A percentile compares a stretch with the other conserved stretches of the same genome.
phyloP scores from a whole-genome alignment of 2,888 invertebrate genomes.

The Boloria selene region DNA sequence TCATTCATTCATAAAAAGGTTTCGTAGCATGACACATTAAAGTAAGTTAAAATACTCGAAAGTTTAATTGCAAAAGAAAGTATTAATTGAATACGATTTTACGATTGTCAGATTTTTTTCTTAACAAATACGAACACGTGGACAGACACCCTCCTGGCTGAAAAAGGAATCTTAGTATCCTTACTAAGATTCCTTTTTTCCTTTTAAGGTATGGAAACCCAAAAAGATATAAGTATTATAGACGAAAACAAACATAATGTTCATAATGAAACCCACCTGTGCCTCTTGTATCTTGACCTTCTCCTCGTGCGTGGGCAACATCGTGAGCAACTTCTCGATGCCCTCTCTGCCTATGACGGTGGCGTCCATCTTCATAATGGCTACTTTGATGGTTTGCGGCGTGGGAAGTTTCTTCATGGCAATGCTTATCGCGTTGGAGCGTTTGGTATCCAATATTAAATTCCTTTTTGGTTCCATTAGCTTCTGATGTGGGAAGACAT shows the following conservation, averaged over 20 bases:
- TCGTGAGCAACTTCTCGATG: conserved; percentile 97
- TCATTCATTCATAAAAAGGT: too few relatives aligned
- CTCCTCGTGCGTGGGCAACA: conserved; percentile 99
- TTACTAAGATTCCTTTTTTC: too few relatives aligned
- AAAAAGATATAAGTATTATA: too few relatives aligned
- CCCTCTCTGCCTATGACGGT: conserved; percentile 99
- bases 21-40: too few relatives aligned
- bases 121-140: too few relatives aligned
- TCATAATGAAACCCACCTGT: conserved; percentile 74
- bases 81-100: too few relatives aligned
- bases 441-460: conserved; percentile 95
- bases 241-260: too few relatives aligned
- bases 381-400: conserved; percentile 98
- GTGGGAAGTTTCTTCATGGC: conserved; percentile 99
- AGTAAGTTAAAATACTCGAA: too few relatives aligned
- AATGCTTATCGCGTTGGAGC: conserved; percentile 99
- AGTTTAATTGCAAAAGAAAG: too few relatives aligned
- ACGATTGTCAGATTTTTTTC: too few relatives aligned
- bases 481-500: conserved; percentile 54
- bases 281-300: conserved; percentile 98
- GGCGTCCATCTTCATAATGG: conserved; percentile 99
- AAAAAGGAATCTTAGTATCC: too few relatives aligned
- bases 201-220: not conserved
- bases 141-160: too few relatives aligned
- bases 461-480: conserved; percentile 77